phyloP scores from a whole-genome alignment of 2,888 invertebrate genomes.

The Apoda limacodes region DNA sequence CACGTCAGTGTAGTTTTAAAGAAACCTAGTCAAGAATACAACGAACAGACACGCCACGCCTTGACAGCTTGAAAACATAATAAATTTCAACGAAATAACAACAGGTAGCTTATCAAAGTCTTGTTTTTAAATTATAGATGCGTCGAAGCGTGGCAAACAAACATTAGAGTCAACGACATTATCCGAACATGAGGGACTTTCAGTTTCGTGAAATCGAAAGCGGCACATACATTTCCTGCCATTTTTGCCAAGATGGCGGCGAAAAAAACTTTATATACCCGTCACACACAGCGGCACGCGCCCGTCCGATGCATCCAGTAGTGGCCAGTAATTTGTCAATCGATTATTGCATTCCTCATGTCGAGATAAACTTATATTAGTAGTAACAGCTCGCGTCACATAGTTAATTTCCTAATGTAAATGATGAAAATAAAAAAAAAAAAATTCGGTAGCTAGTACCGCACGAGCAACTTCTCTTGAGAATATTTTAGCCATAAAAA shows the following conservation, averaged over 20 bases:
- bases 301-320: conserved; percentile 33
- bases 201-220: conserved; percentile 67
- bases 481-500: too few species aligned
- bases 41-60: conserved; percentile 37
- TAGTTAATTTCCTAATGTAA: too few species aligned
- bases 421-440: too few species aligned
- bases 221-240: conserved; percentile 47
- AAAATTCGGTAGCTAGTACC: too few species aligned
- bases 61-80: conserved; percentile 43
- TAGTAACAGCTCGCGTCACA: too few species aligned
- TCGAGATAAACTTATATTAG: too few species aligned
- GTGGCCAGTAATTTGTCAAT: conserved; percentile 48
- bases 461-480: too few species aligned
- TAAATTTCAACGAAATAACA: conserved; percentile 49
- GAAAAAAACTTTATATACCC: conserved; percentile 50
- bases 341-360: conserved; percentile 9
- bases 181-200: conserved; percentile 45
- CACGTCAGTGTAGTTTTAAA: too few species aligned
- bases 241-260: conserved; percentile 53
- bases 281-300: conserved; percentile 44
- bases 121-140: conserved; percentile 29
- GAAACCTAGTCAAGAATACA: too few species aligned
- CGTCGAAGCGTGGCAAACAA: conserved; percentile 64
- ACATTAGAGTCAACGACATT: conserved; percentile 63
- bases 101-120: conserved; percentile 49